Percentiles rank a stretch among this genome's conserved stretches.
phyloP scores from a whole-genome alignment of 2,888 invertebrate species.

The Eristalinus sepulchralis region DNA sequence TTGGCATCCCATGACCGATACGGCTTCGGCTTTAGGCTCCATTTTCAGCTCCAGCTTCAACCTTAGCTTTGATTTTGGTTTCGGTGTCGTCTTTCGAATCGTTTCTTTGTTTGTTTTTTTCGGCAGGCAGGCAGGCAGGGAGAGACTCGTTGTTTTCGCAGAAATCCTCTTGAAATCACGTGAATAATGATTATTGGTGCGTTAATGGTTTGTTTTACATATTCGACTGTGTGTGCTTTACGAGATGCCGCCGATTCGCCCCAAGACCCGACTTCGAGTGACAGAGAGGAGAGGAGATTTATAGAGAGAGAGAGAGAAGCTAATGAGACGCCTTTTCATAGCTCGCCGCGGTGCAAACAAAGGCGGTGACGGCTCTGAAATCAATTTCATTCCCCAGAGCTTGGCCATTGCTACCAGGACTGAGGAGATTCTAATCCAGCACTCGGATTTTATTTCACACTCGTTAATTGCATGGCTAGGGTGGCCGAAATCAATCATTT shows the following conservation, averaged over 20 bases:
- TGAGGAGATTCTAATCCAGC: constrained; percentile 50
- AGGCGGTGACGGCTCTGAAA: constrained; percentile 37
- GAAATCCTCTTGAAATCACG: constrained; percentile 69
- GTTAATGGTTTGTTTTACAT: constrained; percentile 81
- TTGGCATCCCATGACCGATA: constrained; percentile 47
- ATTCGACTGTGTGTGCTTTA: constrained; percentile 41
- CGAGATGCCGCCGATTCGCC: constrained; percentile 60
- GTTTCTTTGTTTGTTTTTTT: not conserved
- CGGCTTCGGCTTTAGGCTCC: constrained; percentile 24
- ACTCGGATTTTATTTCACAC: constrained; percentile 70
- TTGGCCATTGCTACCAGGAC: constrained; percentile 35
- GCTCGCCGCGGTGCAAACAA: constrained; percentile 3
- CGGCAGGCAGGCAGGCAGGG: not conserved
- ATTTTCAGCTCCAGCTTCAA: constrained; percentile 6
- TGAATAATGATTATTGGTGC: constrained; percentile 80
- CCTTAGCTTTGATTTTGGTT: not conserved
- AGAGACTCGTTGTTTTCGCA: constrained; percentile 56
- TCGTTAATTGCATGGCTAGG: constrained; percentile 68
- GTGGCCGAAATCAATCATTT: constrained; percentile 71
- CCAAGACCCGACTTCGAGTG: not conserved
- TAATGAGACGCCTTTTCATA: constrained; percentile 9
- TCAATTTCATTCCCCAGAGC: constrained; percentile 55
- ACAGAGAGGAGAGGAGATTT: not conserved
- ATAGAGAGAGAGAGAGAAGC: not conserved
- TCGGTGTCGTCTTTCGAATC: not conserved